Evolutionary conservation across 2,113 vertebrate genomes (phyloP), one percentile per base, ranked within the genome.

Genomic region (Anoura caudifer): DNA sequence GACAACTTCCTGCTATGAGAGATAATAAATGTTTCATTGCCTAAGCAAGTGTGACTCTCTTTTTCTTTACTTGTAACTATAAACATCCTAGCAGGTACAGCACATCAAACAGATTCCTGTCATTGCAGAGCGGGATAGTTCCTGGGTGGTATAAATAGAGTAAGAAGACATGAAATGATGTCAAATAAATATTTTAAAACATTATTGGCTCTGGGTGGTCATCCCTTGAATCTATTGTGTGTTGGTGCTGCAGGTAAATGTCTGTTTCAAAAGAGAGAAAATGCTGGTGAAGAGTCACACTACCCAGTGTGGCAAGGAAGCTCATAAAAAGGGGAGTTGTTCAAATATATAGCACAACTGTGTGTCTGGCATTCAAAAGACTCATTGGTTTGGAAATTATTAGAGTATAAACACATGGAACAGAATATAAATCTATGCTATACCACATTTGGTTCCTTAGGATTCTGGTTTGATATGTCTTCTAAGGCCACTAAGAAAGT

Each of bases 241-340:
- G 22, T 19, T 80, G 31, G 24, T 73, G n/a, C 1, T 82, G 16
- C 59, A n/a, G 11, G 45, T 61, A 93, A 69, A 79, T 26, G 41
- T n/a, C 17, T 76, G 13, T 38, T 85, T 72, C 45, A 17, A 52
- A 80, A 77, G 91, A 15, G 1, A 75, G 11, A 12, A 38, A 54
- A 70, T 8, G 54, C 11, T 47, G 2, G 36, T 36, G 9, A 61
- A 79, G 86, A 82, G 1, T 2, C 26, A 86, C 24, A 36, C 6
- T 2, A 5, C 4, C 14, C 24, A 31, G 8, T 4, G 7, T 5
- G 56, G 4, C 22, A 14, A 45, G 10, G 3, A 41, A 86, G 1
- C 15, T 28, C 20, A 26, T 33, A 50, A 33, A 80, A 67, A 65
- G 7, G 3, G 4, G 4, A 59, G 70, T 16, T 65, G 8, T 33